phyloP scores from a whole-genome alignment of 2,113 vertebrate species.

The Laticauda laticaudata region DNA sequence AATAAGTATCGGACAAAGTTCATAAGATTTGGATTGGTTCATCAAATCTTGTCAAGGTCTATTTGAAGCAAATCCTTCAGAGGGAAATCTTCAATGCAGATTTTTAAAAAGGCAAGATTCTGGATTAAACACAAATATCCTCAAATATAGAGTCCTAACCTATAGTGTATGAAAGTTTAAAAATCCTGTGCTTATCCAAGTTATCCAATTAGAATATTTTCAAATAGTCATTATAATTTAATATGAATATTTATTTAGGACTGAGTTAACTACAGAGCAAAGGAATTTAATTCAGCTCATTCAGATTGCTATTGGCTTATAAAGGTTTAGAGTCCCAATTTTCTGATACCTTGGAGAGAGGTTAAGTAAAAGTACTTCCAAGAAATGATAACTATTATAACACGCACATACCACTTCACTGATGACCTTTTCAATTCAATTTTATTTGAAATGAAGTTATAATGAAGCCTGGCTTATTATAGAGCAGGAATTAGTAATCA shows the following conservation, averaged over 20 bases:
- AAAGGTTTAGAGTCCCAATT: neutral
- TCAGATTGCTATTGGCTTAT: neutral
- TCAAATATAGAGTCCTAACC: neutral
- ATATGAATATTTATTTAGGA: neutral
- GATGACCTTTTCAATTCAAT: neutral
- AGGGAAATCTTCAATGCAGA: constrained; percentile 22
- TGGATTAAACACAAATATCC: constrained; percentile 26
- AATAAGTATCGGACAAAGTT: constrained; percentile 41
- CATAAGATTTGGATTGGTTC: constrained; percentile 46
- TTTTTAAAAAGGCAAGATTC: constrained; percentile 31
- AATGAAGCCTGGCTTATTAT: neutral
- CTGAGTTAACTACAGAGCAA: neutral
- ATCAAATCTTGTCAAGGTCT: constrained; percentile 49
- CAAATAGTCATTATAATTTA: neutral
- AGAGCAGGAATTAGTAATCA: neutral
- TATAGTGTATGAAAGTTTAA: neutral
- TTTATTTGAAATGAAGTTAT: neutral
- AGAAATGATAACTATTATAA: neutral
- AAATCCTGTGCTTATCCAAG: neutral
- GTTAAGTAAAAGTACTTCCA: constrained; percentile 1
- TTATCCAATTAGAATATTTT: neutral
- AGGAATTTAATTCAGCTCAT: neutral
- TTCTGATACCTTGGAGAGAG: neutral
- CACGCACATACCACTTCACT: neutral
- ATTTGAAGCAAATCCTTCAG: constrained; percentile 43